Conservation (phyloP, 1,140 invertebrate genomes). For the Aphelinus atriplicis region DNA sequence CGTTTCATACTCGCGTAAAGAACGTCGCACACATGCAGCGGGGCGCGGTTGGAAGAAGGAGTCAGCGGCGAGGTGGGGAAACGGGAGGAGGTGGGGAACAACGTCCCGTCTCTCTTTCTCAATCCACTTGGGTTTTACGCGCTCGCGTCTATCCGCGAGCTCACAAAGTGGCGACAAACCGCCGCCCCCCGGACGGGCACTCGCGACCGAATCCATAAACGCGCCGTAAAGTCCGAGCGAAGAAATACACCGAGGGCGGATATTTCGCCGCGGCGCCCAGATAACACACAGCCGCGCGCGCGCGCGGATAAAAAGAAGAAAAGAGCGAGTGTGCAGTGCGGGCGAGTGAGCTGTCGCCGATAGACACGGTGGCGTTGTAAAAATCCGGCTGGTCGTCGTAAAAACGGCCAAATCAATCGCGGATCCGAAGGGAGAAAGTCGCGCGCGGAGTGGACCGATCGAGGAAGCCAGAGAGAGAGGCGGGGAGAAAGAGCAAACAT, state of each 20-base stretch:
- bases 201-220: conserved; percentile 30
- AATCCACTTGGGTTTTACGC: conserved; percentile 17
- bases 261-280: no score
- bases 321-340: neutral
- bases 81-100: neutral
- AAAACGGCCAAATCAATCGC: conserved; percentile 31
- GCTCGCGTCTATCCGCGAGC: neutral
- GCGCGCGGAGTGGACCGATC: neutral
- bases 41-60: neutral
- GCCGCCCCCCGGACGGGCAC: neutral
- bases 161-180: conserved; percentile 36
- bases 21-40: neutral
- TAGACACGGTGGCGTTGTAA: no score
- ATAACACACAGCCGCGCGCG: neutral
- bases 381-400: conserved; percentile 14
- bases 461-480: conserved; percentile 1
- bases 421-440: no score
- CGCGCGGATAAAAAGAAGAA: conserved; percentile 12
- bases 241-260: no score
- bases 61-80: neutral
- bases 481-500: conserved; percentile 33
- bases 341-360: no score
- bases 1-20: conserved; percentile 4
- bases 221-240: neutral
- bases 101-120: neutral